These are phyloP conservation scores for Arctopsyche grandis DNA, from an alignment of 1,140 invertebrate species.

Conservation along the genomic window DNA sequence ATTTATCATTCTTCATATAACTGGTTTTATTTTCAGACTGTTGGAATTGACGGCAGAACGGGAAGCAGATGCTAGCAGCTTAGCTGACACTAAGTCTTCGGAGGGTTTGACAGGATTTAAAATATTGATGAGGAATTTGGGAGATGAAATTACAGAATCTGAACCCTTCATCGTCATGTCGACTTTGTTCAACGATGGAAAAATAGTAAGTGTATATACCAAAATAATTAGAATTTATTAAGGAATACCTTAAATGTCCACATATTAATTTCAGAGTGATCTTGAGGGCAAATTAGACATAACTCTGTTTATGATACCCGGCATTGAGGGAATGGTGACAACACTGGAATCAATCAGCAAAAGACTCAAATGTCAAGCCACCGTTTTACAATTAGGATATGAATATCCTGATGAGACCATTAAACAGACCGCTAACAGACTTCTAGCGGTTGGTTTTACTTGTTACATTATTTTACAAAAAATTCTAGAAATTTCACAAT, in stretches of 20 bases:
- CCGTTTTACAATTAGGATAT: constrained; percentile 73
- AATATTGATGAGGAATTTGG: constrained; percentile 67
- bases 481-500: too few species aligned
- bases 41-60: constrained; percentile 71
- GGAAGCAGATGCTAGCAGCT: constrained; percentile 64
- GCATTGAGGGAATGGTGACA: constrained; percentile 79
- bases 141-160: constrained; percentile 64
- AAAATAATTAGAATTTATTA: background rate
- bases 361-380: constrained; percentile 71
- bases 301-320: constrained; percentile 79
- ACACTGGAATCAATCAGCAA: constrained; percentile 69
- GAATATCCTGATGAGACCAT: constrained; percentile 59
- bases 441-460: constrained; percentile 58
- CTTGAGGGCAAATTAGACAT: constrained; percentile 57
- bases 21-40: constrained; percentile 59
- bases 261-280: constrained; percentile 57
- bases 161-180: constrained; percentile 64
- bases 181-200: constrained; percentile 63
- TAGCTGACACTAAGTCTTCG: constrained; percentile 56
- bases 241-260: background rate
- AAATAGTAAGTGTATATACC: constrained; percentile 56
- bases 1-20: too few species aligned
- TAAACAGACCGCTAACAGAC: constrained; percentile 58
- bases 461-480: too few species aligned
- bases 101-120: constrained; percentile 62